Evolutionary conservation across 2,888 invertebrate species (phyloP), one percentile per base, ranked within the genome.

Genomic region (Furcula furcula): DNA sequence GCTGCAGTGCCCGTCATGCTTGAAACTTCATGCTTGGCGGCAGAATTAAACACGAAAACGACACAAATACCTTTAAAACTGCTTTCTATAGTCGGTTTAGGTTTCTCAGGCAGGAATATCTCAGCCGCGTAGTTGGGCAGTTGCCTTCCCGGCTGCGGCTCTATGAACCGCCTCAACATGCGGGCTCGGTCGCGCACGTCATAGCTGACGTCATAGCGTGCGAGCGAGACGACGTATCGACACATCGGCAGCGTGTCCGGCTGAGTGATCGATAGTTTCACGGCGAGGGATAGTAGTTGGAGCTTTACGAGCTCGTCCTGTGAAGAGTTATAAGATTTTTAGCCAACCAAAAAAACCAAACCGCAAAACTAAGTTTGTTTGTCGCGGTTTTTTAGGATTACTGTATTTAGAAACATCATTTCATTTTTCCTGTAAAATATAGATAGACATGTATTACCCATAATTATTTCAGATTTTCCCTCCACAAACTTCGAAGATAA

Each of bases 121-220:
- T 93, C 92, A 40, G 93, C 93, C 0, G 96, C 95, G 65, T 94
- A 91, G 37, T 91, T 90, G 0, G 92, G 83, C 13, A 97, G 83
- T 86, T 88, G 43, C 55, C 59, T 57, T 12, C 52, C 53, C 2
- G 37, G 32, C 12, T 51, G 40, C 1, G 79, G 81, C 16, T 74
- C 70, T 0, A 82, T 51, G 60, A 86, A 80, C 45, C 94, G 94
- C 7, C 95, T 92, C 33, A 99, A 89, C 70, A 99, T 93, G 13
- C 99, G 90, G 3, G 98, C 97, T 6, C 98, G 91, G 86, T 99
- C 99, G 13, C 99, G 91, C 33, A 99, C 97, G 84, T 99, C 99
- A 73, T 99, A 99, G 82, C 97, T 98, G 55, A 95, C 94, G 90
- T 99, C 99, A 78, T 99, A 99, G 56, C 97, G 94, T 0, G 99